Conservation (phyloP, 2,888 invertebrate species). For the Erannis defoliaria region DNA sequence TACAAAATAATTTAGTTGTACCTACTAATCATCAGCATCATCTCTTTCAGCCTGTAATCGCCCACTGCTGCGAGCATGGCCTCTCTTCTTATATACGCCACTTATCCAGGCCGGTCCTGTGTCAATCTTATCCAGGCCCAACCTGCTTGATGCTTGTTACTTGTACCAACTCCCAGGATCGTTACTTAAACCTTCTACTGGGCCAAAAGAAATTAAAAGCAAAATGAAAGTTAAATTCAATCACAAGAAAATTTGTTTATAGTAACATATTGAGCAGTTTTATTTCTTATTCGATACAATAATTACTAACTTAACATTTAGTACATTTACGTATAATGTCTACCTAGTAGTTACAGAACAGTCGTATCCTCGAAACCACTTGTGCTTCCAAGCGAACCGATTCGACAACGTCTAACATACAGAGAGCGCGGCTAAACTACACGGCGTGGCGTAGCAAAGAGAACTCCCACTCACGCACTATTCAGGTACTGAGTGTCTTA, state of each 20-base stretch:
- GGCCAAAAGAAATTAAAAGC: not conserved
- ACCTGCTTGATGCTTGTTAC: no score
- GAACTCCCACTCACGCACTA: conserved; percentile 76
- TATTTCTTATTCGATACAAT: conserved; percentile 41
- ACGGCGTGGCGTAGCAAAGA: conserved; percentile 52
- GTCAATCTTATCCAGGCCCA: no score
- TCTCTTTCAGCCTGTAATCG: no score
- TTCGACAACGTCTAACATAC: conserved; percentile 50
- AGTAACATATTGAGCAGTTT: conserved; percentile 28
- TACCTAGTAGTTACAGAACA: conserved; percentile 84
- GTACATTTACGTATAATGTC: conserved; percentile 68
- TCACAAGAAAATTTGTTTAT: conserved; percentile 13
- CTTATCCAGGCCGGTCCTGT: no score
- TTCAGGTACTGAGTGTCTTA: conserved; percentile 84
- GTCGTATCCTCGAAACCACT: conserved; percentile 68
- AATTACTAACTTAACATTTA: conserved; percentile 55
- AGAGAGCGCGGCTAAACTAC: conserved; percentile 56
- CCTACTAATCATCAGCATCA: no score
- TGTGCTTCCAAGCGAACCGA: conserved; percentile 56
- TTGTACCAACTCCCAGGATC: no score
- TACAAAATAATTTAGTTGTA: no score
- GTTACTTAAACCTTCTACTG: no score
- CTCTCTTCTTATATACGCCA: no score
- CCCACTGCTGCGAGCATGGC: no score
- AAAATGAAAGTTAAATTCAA: not conserved